Evolutionary conservation across 2,888 invertebrate species (phyloP).

Genomic region (Apamea epomidion): DNA sequence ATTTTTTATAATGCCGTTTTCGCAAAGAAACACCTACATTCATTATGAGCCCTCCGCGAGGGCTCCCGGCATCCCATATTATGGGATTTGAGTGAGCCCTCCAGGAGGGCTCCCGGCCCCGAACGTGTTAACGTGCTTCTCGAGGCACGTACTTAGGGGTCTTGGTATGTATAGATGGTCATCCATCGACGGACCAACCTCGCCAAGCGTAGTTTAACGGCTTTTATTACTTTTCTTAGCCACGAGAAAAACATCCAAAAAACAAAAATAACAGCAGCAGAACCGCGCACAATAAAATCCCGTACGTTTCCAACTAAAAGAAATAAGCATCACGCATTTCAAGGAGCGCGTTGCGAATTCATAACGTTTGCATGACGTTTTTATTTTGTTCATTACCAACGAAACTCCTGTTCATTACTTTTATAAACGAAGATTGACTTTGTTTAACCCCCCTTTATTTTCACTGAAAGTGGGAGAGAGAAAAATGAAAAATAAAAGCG

Average conservation of each 20-base stretch:
- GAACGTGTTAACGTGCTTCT: no score
- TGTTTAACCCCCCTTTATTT: slow-evolving; percentile 51
- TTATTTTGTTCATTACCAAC: slow-evolving; percentile 81
- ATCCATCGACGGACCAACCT: not conserved
- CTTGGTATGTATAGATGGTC: not conserved
- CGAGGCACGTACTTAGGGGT: not conserved
- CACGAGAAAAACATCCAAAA: not conserved
- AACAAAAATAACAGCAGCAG: not conserved
- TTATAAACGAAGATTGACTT: slow-evolving; percentile 68
- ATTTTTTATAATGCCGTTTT: no score
- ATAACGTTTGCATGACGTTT: slow-evolving; percentile 82
- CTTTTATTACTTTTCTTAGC: not conserved
- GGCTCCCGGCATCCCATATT: no score
- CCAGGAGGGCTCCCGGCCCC: no score
- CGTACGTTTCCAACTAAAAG: slow-evolving; percentile 68
- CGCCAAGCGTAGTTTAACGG: not conserved
- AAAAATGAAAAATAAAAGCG: slow-evolving; percentile 36
- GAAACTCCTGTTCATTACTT: slow-evolving; percentile 76
- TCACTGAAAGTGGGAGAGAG: not conserved
- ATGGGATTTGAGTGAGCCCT: no score
- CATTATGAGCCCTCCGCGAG: no score
- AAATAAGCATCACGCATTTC: slow-evolving; percentile 77
- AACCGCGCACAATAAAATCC: slow-evolving; percentile 33
- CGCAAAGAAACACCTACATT: no score
- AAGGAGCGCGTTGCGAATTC: slow-evolving; percentile 83